phyloP scores from a whole-genome alignment of 2,113 vertebrate genomes.

The Trogon surrucura region DNA sequence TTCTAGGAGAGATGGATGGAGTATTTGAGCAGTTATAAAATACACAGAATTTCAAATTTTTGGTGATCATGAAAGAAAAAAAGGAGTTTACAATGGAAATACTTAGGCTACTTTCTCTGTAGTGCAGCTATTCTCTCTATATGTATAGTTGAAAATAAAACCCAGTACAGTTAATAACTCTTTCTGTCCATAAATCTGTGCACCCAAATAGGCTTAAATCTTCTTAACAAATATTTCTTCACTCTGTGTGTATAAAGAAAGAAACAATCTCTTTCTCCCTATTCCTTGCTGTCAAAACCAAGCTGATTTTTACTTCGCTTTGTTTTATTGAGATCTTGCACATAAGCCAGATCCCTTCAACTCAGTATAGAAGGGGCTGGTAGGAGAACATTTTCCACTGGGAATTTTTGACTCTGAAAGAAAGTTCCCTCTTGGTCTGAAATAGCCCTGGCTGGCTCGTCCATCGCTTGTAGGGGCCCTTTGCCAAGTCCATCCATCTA shows the following conservation, averaged over 20 bases:
- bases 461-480: background rate
- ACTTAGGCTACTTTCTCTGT: background rate
- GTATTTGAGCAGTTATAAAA: background rate
- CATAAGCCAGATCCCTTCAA: background rate
- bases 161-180: background rate
- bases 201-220: background rate
- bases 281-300: background rate
- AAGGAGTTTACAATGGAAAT: background rate
- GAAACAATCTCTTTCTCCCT: background rate
- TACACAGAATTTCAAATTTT: background rate
- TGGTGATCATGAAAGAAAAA: background rate
- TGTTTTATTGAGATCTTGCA: background rate
- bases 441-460: background rate
- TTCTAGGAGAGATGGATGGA: background rate
- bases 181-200: background rate
- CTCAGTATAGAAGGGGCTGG: background rate
- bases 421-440: background rate
- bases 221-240: background rate
- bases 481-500: background rate
- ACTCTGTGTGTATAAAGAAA: background rate
- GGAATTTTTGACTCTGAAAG: background rate
- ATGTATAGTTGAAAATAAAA: background rate
- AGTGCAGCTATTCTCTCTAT: background rate
- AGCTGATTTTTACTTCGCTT: conserved; percentile 1
- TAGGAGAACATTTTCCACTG: background rate